These are phyloP conservation scores for Busseola fusca DNA, from an alignment of 2,888 invertebrate species.

Conservation along the genomic window DNA sequence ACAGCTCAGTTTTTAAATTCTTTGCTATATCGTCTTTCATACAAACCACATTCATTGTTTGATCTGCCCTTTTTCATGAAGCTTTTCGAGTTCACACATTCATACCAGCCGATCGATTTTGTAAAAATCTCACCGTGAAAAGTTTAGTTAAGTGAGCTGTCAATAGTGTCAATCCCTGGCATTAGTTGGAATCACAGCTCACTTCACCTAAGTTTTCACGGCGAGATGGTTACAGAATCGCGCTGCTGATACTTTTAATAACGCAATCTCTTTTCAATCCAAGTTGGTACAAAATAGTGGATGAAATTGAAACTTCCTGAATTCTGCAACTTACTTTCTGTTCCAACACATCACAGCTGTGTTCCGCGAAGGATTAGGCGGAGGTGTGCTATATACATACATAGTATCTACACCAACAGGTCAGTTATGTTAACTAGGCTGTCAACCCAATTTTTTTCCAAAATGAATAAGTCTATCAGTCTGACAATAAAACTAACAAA, in stretches of 20 bases:
- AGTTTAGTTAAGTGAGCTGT: no score
- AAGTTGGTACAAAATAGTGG: neutral
- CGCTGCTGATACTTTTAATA: neutral
- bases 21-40: neutral
- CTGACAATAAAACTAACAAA: conserved; percentile 20
- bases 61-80: neutral
- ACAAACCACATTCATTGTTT: no score
- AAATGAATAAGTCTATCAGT: neutral
- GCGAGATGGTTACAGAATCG: no score
- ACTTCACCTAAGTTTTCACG: no score
- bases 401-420: neutral
- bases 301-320: neutral
- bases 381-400: neutral
- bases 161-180: no score
- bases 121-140: no score
- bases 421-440: neutral
- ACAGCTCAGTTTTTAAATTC: neutral
- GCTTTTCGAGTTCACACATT: neutral
- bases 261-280: neutral
- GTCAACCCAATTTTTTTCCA: neutral
- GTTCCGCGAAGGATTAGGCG: neutral
- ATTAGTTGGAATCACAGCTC: no score
- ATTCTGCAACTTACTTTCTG: neutral
- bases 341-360: neutral
- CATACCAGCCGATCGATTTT: neutral